A percentile compares a stretch with the other conserved stretches of the same genome.
These are phyloP conservation scores for Telmatochromis sp. DNA, from an alignment of 2,113 vertebrate genomes.

Conservation along the genomic window DNA sequence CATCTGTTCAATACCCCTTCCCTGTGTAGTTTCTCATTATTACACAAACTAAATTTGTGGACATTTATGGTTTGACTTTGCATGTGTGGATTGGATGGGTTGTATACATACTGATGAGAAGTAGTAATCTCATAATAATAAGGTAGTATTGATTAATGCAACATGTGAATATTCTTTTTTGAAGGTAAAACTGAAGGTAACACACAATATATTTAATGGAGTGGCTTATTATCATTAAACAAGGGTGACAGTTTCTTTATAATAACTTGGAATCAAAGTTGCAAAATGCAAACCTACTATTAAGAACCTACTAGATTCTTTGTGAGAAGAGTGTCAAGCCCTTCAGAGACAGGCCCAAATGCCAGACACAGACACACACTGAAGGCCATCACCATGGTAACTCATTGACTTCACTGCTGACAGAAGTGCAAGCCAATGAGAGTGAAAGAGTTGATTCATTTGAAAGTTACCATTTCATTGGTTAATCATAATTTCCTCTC, in stretches of 20 bases:
- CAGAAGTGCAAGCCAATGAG: background rate
- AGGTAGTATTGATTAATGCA: background rate
- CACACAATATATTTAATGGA: background rate
- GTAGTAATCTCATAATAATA: background rate
- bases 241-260: background rate
- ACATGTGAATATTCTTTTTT: background rate
- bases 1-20: background rate
- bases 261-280: background rate
- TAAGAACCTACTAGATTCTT: background rate
- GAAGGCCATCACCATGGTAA: background rate
- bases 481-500: background rate
- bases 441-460: background rate
- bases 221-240: background rate
- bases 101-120: background rate
- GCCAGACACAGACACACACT: background rate
- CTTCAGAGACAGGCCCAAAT: background rate
- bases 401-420: background rate
- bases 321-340: background rate
- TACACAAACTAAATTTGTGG: background rate
- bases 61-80: background rate
- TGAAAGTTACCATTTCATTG: background rate
- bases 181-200: background rate
- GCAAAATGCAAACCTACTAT: background rate
- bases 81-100: background rate
- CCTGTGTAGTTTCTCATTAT: background rate